Evolutionary conservation across 1,140 invertebrate genomes (phyloP).

Genomic region (Apis laboriosa): DNA sequence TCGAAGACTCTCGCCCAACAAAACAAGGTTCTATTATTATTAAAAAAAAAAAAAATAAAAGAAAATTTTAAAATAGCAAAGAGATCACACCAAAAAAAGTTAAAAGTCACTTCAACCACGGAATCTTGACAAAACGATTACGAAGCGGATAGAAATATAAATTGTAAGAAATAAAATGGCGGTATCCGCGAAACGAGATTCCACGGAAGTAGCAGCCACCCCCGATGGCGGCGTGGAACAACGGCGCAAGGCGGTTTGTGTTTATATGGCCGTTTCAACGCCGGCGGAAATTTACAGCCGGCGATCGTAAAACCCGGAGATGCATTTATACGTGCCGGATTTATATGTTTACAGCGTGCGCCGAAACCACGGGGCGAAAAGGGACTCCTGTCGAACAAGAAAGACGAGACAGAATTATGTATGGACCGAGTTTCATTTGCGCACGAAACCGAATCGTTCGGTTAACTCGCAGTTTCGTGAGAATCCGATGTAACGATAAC

Average conservation of each 20-base stretch:
- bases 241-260: conserved; percentile 29
- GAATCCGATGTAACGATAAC: conserved; percentile 31
- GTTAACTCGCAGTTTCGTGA: conserved; percentile 7
- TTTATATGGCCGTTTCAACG: conserved; percentile 60
- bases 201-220: conserved; percentile 27
- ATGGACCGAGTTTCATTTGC: conserved; percentile 10
- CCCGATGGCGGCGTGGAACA: conserved; percentile 54
- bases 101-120: too few species aligned
- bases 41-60: too few species aligned
- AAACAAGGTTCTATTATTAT: too few species aligned
- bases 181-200: conserved; percentile 9
- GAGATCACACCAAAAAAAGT: too few species aligned
- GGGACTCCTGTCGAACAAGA: conserved; percentile 60
- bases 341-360: conserved; percentile 64
- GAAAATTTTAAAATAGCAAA: too few species aligned
- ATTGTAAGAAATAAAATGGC: not conserved
- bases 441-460: not conserved
- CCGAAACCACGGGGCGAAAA: conserved; percentile 59
- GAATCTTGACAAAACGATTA: too few species aligned
- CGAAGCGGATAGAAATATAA: too few species aligned
- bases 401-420: conserved; percentile 56
- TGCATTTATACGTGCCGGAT: conserved; percentile 65
- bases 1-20: too few species aligned
- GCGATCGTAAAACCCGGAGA: conserved; percentile 64
- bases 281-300: conserved; percentile 62